Percentiles rank a stretch among this genome's conserved stretches.
phyloP scores from a whole-genome alignment of 1,140 invertebrate species.

The Magallana angulata region DNA sequence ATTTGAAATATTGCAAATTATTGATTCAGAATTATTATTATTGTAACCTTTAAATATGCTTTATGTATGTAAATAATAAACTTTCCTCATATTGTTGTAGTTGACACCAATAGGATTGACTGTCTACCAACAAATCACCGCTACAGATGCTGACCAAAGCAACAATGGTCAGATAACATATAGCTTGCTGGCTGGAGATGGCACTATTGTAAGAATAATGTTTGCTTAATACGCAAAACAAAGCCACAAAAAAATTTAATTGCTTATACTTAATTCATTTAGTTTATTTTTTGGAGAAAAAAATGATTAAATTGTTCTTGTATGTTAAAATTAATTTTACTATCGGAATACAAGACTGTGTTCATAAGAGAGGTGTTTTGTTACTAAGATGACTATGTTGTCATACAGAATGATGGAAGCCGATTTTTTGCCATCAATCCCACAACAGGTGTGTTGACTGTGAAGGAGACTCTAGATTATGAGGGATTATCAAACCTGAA shows the following conservation, averaged over 20 bases:
- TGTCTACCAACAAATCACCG: constrained; percentile 35
- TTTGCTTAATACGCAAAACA: no score
- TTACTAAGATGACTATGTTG: no score
- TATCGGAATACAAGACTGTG: no score
- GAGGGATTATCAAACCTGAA: constrained; percentile 31
- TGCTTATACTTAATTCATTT: no score
- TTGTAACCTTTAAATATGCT: no score
- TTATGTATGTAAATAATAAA: neutral
- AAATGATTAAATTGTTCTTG: no score
- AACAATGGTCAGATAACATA: constrained; percentile 4
- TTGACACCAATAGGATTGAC: constrained; percentile 38
- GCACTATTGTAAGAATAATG: constrained; percentile 18
- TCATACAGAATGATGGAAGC: constrained; percentile 12
- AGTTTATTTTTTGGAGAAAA: no score
- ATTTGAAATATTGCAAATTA: no score
- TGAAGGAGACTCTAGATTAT: constrained; percentile 13
- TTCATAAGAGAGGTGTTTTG: no score
- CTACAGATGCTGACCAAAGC: constrained; percentile 29
- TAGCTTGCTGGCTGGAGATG: constrained; percentile 31
- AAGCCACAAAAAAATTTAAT: no score
- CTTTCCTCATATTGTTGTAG: neutral
- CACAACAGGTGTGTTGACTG: constrained; percentile 19
- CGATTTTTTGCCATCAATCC: constrained; percentile 31
- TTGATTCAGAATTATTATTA: no score
- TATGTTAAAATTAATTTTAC: no score